Conservation (phyloP, 2,888 invertebrate species). For the Drosophila mimetica region DNA sequence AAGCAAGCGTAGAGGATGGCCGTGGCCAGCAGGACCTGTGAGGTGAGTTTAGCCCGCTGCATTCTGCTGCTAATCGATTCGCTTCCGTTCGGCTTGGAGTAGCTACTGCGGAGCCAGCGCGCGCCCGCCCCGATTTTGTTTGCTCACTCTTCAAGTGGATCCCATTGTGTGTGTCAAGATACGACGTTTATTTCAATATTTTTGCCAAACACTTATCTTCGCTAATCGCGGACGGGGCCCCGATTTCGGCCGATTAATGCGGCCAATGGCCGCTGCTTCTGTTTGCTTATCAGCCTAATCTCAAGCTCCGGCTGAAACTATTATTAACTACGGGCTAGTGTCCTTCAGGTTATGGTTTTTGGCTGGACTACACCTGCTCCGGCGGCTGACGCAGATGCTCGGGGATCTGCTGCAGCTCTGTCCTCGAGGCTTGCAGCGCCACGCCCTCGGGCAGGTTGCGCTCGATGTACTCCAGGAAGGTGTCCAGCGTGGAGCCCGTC, state of each 20-base stretch:
- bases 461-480: conserved; percentile 97
- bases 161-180: conserved; percentile 55
- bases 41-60: conserved; percentile 19
- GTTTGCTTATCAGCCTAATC: conserved; percentile 48
- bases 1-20: conserved; percentile 45
- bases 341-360: neutral
- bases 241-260: neutral
- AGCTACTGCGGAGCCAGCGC: conserved; percentile 41
- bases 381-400: conserved; percentile 86
- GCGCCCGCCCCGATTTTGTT: conserved; percentile 50
- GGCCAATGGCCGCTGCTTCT: conserved; percentile 1
- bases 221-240: conserved; percentile 36
- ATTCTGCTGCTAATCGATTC: conserved; percentile 41
- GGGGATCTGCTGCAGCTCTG: conserved; percentile 87
- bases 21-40: conserved; percentile 33
- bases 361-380: conserved; percentile 64
- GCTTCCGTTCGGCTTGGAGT: conserved; percentile 27
- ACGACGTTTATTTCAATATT: conserved; percentile 36
- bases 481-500: conserved; percentile 98
- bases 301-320: conserved; percentile 25
- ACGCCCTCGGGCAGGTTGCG: conserved; percentile 99
- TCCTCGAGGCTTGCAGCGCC: conserved; percentile 94
- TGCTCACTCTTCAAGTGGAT: conserved; percentile 41
- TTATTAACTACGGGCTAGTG: conserved; percentile 1
- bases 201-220: conserved; percentile 47